A percentile compares a stretch with the other conserved stretches of the same genome.
phyloP scores from a whole-genome alignment of 2,797 vertebrate species.

The Acanthornis magna region DNA sequence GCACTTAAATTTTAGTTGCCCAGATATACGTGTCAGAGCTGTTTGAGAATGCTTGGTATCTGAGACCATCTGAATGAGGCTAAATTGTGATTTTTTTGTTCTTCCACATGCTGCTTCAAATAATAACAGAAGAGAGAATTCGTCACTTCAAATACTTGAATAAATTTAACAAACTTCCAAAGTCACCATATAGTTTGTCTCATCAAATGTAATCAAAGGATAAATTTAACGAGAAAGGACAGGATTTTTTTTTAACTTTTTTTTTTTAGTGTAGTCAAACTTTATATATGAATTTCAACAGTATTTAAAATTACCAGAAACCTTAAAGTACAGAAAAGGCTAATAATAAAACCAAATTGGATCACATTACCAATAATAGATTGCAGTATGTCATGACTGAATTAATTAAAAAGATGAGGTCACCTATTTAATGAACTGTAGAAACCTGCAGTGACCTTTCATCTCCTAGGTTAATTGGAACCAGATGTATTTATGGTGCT shows the following conservation, averaged over 20 bases:
- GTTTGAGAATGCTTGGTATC: background rate
- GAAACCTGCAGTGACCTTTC: conserved; percentile 39
- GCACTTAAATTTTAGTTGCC: background rate
- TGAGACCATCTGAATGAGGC: background rate
- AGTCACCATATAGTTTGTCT: background rate
- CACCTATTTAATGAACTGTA: conserved; percentile 35
- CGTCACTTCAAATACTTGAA: background rate
- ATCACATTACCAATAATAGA: background rate
- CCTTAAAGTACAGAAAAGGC: background rate
- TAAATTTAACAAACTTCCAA: background rate
- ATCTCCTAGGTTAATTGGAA: conserved; percentile 56
- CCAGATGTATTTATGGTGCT: conserved; percentile 38
- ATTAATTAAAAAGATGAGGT: conserved; percentile 53
- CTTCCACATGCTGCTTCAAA: background rate
- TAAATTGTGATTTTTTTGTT: background rate
- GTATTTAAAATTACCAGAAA: background rate
- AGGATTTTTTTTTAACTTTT: background rate
- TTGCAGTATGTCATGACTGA: background rate
- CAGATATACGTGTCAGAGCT: background rate
- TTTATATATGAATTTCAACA: background rate
- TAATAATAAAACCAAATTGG: background rate
- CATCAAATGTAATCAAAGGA: background rate
- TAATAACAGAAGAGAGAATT: background rate
- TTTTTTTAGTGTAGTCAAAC: background rate
- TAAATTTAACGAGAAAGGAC: background rate